Conservation (phyloP, 1,140 invertebrate genomes). For the Neodiprion virginianus region DNA sequence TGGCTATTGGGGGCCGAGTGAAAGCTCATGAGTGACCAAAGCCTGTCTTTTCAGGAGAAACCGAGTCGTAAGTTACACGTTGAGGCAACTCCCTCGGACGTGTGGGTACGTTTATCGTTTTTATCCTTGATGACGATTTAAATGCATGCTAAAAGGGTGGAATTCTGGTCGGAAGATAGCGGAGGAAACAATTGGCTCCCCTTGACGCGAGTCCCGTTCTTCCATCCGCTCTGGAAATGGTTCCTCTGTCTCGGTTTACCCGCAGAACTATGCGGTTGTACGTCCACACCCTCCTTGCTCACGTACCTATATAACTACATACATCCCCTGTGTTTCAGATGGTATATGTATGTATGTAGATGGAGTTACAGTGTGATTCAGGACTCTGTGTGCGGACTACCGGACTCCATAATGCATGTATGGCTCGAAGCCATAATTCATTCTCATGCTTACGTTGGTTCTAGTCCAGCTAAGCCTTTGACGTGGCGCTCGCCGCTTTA, state of each 20-base stretch:
- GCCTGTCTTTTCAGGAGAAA: too few relatives aligned
- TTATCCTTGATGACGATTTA: not conserved
- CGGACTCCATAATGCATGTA: not conserved
- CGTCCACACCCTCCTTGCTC: not conserved
- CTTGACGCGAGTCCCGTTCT: not conserved
- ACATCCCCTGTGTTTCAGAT: not conserved
- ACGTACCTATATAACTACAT: not conserved
- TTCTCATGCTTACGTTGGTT: not conserved
- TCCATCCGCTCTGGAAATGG: not conserved
- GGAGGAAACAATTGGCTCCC: not conserved
- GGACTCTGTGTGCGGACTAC: not conserved
- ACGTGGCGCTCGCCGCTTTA: not conserved
- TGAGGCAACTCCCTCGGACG: too few relatives aligned
- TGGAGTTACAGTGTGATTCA: not conserved
- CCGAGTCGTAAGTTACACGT: too few relatives aligned
- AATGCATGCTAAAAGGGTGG: not conserved
- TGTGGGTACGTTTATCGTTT: too few relatives aligned
- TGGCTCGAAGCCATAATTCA: not conserved
- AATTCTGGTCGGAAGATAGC: not conserved
- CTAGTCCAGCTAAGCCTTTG: not conserved
- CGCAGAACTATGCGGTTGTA: not conserved
- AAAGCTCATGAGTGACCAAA: too few relatives aligned
- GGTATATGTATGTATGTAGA: not conserved
- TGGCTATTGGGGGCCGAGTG: too few relatives aligned
- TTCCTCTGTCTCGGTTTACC: not conserved